These are phyloP conservation scores for Resseliella maxima DNA, from an alignment of 2,888 invertebrate genomes.

Conservation along the genomic window DNA sequence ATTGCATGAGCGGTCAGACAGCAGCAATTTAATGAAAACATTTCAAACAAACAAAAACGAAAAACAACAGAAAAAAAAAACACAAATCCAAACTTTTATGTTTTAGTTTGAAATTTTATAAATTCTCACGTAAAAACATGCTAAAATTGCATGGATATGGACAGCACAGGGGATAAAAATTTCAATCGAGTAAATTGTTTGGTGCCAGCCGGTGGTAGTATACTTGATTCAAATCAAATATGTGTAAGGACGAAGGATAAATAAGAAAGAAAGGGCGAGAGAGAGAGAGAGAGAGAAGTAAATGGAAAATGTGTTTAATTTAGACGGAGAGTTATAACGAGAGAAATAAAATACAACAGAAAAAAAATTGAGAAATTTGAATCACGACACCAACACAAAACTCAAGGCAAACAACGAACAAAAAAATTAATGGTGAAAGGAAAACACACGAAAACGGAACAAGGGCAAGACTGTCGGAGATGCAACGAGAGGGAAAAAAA, in stretches of 20 bases:
- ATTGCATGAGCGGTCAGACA: no score
- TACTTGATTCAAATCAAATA: background rate
- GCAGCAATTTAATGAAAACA: no score
- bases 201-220: background rate
- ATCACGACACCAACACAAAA: conserved; percentile 27
- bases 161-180: background rate
- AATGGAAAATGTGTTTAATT: conserved; percentile 46
- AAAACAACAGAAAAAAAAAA: no score
- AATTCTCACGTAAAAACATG: background rate
- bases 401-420: background rate
- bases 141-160: background rate
- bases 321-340: conserved; percentile 38
- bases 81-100: no score
- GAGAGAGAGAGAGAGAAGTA: no score
- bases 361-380: background rate
- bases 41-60: no score
- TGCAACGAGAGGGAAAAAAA: background rate
- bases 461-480: background rate
- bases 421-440: background rate
- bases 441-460: background rate
- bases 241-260: background rate
- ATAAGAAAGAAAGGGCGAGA: no score
- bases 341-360: background rate
- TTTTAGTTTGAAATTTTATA: background rate
- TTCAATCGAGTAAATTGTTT: background rate